Evolutionary conservation across 2,113 vertebrate species (phyloP), one percentile per base, ranked within the genome.

Genomic region (Salvelinus alpinus): DNA sequence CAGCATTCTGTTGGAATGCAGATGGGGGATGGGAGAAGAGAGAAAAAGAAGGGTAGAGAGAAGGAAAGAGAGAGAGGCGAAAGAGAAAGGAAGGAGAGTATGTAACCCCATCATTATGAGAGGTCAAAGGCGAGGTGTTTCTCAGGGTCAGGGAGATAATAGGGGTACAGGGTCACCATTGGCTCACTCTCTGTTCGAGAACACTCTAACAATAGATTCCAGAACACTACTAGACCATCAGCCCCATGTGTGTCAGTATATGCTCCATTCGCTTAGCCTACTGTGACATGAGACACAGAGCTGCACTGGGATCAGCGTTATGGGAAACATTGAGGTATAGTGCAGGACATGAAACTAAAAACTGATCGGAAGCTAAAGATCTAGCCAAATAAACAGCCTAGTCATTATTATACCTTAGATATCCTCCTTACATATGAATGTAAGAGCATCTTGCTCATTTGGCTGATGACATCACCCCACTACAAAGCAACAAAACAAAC

Each of bases 381-480:
- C 84, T 88, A 83, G 80, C 86, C 78, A 84, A 54, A 44, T 4
- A 1, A 18, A 54, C 51, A 14, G 16, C 12, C 51, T 54, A 18
- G 16, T 14, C 12, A 18, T 54, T 54, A 54, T 54, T 54, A 54
- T 88, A 80, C 84, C 85, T 89, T 85, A 86, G 91, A 86, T 90
- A 18, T 14, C 16, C 1, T 54, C 78, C 31, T 85, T 80, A 82
- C 86, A 89, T 27, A 38, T 38, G 38, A 38, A 38, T 9, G 38
- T 12, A 11, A 44, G 38, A 18, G 1, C 51, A 54, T 18, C 14
- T 18, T 14, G 51, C 51, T 54, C 16, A 18, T 54, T 54, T 16
- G 51, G 51, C 51, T 18, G 65, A 68, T 68, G 65, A 68, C 65
- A 68, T 68, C 65, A 20, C 65, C 65, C 38, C 18, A 13, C 22